Percentiles rank a stretch among this genome's conserved stretches.
Evolutionary conservation across 2,797 vertebrate genomes (phyloP).

Genomic region (Cynopterus sphinx): DNA sequence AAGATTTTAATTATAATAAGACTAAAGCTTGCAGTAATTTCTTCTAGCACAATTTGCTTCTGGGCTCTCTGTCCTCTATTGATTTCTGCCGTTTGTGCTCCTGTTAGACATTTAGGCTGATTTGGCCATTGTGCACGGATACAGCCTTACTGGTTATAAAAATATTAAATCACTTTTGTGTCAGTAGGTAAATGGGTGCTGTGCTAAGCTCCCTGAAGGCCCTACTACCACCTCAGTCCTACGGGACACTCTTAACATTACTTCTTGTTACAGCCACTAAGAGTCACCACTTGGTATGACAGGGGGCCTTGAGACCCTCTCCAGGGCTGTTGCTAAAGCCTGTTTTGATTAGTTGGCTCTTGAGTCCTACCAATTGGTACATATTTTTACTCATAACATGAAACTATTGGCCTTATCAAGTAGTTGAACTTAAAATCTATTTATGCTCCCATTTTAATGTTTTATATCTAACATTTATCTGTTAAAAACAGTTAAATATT

Average conservation of each 20-base stretch:
- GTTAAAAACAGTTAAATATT: neutral
- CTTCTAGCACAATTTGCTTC: conserved; percentile 46
- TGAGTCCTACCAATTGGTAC: neutral
- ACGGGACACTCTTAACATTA: neutral
- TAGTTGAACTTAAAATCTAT: conserved; percentile 31
- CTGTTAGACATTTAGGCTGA: neutral
- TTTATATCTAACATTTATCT: conserved; percentile 18
- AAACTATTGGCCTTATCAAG: neutral
- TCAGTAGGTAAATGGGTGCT: neutral
- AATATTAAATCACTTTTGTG: neutral
- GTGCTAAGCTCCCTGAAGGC: neutral
- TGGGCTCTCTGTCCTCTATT: conserved; percentile 39
- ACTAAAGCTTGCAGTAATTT: conserved; percentile 41
- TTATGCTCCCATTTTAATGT: conserved; percentile 20
- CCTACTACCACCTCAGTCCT: neutral
- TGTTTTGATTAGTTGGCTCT: neutral
- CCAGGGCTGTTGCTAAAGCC: neutral
- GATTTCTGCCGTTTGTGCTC: conserved; percentile 62
- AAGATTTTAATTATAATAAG: conserved; percentile 66
- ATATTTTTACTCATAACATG: neutral
- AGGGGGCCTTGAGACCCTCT: neutral
- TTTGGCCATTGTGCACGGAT: neutral
- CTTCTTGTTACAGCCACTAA: neutral
- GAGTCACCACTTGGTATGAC: neutral
- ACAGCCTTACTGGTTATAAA: neutral